A percentile compares a stretch with the other conserved stretches of the same genome.
Conservation (phyloP, 1,140 invertebrate genomes). For the Belonocnema kinseyi region DNA sequence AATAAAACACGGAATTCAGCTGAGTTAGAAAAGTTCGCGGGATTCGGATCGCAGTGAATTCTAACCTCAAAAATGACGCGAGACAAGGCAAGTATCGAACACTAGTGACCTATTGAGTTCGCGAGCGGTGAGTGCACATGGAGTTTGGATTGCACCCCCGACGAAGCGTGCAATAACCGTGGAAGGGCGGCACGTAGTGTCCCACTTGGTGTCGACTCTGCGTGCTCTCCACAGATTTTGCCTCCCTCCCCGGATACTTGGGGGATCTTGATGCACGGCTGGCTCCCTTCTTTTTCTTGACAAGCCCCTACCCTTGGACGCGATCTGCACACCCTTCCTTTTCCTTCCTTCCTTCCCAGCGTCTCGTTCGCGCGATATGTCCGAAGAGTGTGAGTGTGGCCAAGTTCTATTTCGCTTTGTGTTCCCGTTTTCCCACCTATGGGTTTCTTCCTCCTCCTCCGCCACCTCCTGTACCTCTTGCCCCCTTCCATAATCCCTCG, state of each 20-base stretch:
- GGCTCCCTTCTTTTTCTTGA: constrained; percentile 72
- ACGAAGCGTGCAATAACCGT: constrained; percentile 29
- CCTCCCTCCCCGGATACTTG: constrained; percentile 55
- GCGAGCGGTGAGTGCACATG: constrained; percentile 32
- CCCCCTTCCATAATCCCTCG: constrained; percentile 55
- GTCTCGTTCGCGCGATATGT: constrained; percentile 32
- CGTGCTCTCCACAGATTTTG: constrained; percentile 59
- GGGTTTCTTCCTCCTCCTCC: constrained; percentile 57
- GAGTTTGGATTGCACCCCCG: constrained; percentile 32
- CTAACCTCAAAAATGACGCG: constrained; percentile 19
- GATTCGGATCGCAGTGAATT: background rate
- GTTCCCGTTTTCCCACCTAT: constrained; percentile 68
- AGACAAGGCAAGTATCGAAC: background rate
- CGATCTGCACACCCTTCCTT: constrained; percentile 46
- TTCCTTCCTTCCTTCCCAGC: constrained; percentile 48
- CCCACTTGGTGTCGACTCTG: constrained; percentile 52
- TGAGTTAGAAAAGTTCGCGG: background rate
- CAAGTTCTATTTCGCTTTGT: constrained; percentile 64
- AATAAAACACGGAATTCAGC: no score
- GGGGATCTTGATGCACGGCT: constrained; percentile 56
- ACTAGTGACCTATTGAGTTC: background rate
- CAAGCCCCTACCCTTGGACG: constrained; percentile 50
- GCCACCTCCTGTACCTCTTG: constrained; percentile 44
- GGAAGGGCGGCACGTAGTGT: constrained; percentile 38
- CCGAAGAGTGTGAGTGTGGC: constrained; percentile 35